Percentiles rank a stretch among this genome's conserved stretches.
These are phyloP conservation scores for Bombyx huttoni DNA, from an alignment of 2,888 invertebrate species.

Conservation along the genomic window DNA sequence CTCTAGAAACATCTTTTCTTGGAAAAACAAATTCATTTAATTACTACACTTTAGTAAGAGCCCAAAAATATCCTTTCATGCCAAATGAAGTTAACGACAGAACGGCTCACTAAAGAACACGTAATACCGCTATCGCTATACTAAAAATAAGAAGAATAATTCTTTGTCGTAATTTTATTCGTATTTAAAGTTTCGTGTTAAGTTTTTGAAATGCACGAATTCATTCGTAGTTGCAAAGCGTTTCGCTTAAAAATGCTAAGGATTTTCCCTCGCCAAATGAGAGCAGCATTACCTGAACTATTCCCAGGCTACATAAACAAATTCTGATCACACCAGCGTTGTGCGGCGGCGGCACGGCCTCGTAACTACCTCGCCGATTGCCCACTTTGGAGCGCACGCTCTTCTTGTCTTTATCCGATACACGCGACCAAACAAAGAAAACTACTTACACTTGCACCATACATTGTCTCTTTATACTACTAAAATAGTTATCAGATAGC, in stretches of 20 bases:
- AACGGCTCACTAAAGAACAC: neutral
- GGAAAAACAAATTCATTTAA: too few relatives aligned
- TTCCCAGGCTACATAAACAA: slow-evolving; percentile 61
- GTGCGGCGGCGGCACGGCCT: slow-evolving; percentile 19
- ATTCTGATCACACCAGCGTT: slow-evolving; percentile 59
- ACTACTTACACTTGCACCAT: slow-evolving; percentile 6
- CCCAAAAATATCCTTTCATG: too few relatives aligned
- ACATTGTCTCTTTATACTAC: neutral
- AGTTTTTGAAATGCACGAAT: slow-evolving; percentile 46
- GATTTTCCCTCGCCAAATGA: slow-evolving; percentile 57
- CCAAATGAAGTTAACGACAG: too few relatives aligned
- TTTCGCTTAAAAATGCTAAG: slow-evolving; percentile 56
- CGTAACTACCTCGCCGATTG: slow-evolving; percentile 17
- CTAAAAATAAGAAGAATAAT: slow-evolving; percentile 1
- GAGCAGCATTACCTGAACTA: slow-evolving; percentile 52
- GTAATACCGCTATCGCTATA: neutral
- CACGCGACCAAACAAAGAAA: slow-evolving; percentile 5
- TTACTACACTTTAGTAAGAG: too few relatives aligned
- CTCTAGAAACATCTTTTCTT: too few relatives aligned
- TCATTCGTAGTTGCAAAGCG: slow-evolving; percentile 58
- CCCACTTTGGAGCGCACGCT: slow-evolving; percentile 15
- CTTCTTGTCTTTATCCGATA: slow-evolving; percentile 4
- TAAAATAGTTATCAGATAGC: neutral
- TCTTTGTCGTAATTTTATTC: slow-evolving; percentile 38
- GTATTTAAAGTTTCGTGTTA: slow-evolving; percentile 38